Evolutionary conservation across 1,140 invertebrate species (phyloP).

Genomic region (Phenacoccus solenopsis): DNA sequence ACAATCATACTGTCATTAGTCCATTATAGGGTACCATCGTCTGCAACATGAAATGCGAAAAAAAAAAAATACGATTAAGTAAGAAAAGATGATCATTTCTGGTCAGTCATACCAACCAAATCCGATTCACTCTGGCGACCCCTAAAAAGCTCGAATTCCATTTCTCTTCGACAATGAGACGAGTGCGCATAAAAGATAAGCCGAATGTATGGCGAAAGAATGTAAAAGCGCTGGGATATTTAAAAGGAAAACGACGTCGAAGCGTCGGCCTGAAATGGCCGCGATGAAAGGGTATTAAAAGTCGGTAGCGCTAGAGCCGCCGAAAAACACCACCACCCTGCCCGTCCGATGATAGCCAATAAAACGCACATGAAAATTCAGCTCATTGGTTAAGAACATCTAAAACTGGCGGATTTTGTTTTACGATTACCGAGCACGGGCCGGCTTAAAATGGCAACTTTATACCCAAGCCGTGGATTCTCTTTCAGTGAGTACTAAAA

Average conservation of each 20-base stretch:
- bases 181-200: not conserved
- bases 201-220: not conserved
- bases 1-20: no score
- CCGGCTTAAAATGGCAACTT: not conserved
- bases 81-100: no score
- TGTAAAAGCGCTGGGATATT: no score
- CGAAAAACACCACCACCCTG: not conserved
- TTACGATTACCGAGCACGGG: not conserved
- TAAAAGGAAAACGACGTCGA: not conserved
- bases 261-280: not conserved
- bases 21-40: no score
- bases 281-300: not conserved
- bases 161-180: no score
- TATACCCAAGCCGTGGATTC: no score
- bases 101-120: no score
- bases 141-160: no score
- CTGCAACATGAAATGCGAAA: no score
- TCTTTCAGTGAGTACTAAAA: no score
- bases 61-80: no score
- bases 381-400: not conserved
- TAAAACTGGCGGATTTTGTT: constrained; percentile 1
- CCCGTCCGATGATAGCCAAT: not conserved
- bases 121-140: no score
- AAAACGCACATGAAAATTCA: not conserved
- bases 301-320: not conserved